Evolutionary conservation across 1,140 invertebrate species (phyloP).

Genomic region (Fopius arisanus): DNA sequence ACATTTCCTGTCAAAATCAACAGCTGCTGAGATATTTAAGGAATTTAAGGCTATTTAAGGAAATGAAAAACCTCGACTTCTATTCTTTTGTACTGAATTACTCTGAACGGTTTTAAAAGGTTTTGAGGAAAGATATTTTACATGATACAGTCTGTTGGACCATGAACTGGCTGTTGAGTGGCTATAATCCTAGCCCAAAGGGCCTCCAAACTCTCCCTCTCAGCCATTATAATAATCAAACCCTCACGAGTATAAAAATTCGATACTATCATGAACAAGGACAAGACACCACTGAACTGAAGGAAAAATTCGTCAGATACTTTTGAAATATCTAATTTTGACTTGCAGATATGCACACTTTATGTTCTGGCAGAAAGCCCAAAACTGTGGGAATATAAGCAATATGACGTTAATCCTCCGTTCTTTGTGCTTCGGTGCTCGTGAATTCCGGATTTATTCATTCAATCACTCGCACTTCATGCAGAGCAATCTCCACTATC

Average conservation of each 20-base stretch:
- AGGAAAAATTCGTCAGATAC: neutral
- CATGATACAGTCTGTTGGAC: slow-evolving; percentile 1
- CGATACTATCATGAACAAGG: neutral
- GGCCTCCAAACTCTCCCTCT: neutral
- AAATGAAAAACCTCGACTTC: neutral
- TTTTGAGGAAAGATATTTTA: neutral
- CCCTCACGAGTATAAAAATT: neutral
- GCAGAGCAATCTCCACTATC: neutral
- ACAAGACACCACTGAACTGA: slow-evolving; percentile 5
- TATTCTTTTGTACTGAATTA: neutral
- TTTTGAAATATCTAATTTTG: slow-evolving; percentile 25
- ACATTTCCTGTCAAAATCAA: too few relatives aligned
- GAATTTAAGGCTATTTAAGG: too few relatives aligned
- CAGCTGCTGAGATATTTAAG: too few relatives aligned
- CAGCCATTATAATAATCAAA: neutral
- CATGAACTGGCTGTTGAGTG: neutral
- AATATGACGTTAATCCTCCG: slow-evolving; percentile 16
- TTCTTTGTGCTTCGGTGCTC: slow-evolving; percentile 4
- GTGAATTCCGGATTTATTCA: neutral
- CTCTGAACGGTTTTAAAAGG: neutral
- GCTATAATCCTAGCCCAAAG: slow-evolving; percentile 13
- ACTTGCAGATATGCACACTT: slow-evolving; percentile 20
- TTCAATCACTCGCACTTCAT: neutral
- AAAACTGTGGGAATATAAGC: slow-evolving; percentile 17
- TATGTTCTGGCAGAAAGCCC: slow-evolving; percentile 25